Evolutionary conservation across 2,797 vertebrate genomes (phyloP).

Genomic region (Anguilla megastoma): DNA sequence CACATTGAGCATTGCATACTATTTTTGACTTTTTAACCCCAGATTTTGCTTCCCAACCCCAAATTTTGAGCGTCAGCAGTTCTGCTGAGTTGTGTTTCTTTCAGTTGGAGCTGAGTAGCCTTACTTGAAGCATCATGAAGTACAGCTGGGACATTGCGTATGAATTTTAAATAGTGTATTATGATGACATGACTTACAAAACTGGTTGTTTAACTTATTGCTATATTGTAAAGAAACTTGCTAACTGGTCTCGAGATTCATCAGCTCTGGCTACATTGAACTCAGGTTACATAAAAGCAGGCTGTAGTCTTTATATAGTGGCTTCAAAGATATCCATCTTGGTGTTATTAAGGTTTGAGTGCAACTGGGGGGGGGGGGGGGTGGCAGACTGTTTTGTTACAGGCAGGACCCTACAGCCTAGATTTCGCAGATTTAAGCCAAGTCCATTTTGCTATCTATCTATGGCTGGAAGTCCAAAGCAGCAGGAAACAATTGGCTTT

Average conservation of each 20-base stretch:
- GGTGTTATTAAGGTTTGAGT: background rate
- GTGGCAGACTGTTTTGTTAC: too few relatives aligned
- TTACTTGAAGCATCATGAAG: background rate
- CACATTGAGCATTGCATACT: background rate
- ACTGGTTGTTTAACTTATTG: background rate
- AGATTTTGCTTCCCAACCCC: background rate
- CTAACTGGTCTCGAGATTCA: background rate
- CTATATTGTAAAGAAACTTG: background rate
- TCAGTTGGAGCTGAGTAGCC: background rate
- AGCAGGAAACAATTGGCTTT: background rate
- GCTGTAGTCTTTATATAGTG: background rate
- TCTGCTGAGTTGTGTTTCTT: background rate
- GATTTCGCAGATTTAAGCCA: background rate
- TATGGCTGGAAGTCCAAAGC: background rate
- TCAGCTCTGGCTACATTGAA: background rate
- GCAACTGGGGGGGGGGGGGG: background rate
- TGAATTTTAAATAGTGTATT: background rate
- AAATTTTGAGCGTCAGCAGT: background rate
- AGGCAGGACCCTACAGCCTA: too few relatives aligned
- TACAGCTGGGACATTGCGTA: background rate
- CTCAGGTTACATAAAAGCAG: background rate
- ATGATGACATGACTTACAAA: background rate
- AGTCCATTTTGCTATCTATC: too few relatives aligned
- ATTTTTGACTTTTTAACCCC: too few relatives aligned
- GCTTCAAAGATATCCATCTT: background rate